phyloP scores from a whole-genome alignment of 2,797 vertebrate genomes.

The Pseudochirops corinnae region DNA sequence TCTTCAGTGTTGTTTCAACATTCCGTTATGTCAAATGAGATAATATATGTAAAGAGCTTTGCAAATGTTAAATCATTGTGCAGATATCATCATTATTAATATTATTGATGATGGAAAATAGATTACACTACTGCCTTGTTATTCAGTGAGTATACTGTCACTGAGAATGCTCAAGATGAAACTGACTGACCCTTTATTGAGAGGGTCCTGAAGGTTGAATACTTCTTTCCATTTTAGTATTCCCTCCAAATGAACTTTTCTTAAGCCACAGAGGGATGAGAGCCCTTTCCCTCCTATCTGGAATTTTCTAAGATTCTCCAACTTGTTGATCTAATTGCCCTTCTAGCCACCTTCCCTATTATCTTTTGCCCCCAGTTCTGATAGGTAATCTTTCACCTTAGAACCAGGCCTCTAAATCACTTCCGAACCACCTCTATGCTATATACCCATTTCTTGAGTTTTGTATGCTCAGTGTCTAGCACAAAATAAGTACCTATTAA shows the following conservation, averaged over 20 bases:
- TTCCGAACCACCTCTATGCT: background rate
- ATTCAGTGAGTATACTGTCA: background rate
- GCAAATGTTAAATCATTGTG: background rate
- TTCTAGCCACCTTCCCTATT: background rate
- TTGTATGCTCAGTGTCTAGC: background rate
- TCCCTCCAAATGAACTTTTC: background rate
- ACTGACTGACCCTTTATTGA: background rate
- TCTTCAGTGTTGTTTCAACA: background rate
- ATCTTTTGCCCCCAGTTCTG: background rate
- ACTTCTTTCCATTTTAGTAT: background rate
- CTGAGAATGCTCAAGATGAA: background rate
- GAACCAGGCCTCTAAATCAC: background rate
- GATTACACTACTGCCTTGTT: background rate
- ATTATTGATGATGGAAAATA: background rate
- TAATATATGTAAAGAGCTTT: background rate
- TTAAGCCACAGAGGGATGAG: background rate
- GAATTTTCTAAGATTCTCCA: background rate
- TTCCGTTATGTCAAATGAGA: background rate
- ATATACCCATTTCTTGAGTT: background rate
- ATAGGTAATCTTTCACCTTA: background rate
- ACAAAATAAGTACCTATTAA: background rate
- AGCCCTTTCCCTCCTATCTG: background rate
- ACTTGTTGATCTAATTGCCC: background rate
- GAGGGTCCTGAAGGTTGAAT: background rate
- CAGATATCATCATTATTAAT: background rate